A percentile compares a stretch with the other conserved stretches of the same genome.
Evolutionary conservation across 2,113 vertebrate genomes (phyloP).

Genomic region (Bubalus kerabau): DNA sequence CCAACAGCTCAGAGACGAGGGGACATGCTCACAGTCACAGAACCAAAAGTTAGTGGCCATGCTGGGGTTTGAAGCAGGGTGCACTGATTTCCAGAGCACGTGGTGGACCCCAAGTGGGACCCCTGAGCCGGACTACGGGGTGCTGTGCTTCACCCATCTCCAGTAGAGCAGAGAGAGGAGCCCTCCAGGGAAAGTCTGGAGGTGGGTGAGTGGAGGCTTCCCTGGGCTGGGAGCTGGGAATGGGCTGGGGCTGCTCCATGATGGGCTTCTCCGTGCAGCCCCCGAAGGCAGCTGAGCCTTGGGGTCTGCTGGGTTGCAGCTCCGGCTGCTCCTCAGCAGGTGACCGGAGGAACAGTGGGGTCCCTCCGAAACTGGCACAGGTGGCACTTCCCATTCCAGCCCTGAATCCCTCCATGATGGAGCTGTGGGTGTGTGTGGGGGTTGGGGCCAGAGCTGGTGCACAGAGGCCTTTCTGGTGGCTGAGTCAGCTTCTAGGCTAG

Average conservation of each 20-base stretch:
- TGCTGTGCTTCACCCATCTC: accelerated
- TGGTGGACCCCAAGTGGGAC: not conserved
- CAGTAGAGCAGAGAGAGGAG: not conserved
- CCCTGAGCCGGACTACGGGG: accelerated
- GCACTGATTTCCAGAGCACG: not conserved
- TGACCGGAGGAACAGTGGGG: not conserved
- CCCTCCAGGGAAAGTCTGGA: not conserved
- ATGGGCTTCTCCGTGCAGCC: not conserved
- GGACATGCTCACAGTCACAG: not conserved
- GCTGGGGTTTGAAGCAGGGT: not conserved
- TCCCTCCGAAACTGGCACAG: not conserved
- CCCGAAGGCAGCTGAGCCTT: not conserved
- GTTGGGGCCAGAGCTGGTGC: not conserved
- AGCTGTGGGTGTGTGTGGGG: not conserved
- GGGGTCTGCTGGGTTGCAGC: too few relatives aligned
- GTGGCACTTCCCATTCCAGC: not conserved
- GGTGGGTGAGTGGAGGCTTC: not conserved
- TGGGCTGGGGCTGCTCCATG: not conserved
- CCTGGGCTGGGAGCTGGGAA: not conserved
- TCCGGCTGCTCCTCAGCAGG: not conserved
- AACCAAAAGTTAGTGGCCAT: not conserved
- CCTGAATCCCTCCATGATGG: not conserved
- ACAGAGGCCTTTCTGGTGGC: not conserved
- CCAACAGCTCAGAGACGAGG: not conserved
- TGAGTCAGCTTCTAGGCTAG: not conserved